These are phyloP conservation scores for Stictocephala bisonia DNA, from an alignment of 2,888 invertebrate genomes.

Conservation along the genomic window DNA sequence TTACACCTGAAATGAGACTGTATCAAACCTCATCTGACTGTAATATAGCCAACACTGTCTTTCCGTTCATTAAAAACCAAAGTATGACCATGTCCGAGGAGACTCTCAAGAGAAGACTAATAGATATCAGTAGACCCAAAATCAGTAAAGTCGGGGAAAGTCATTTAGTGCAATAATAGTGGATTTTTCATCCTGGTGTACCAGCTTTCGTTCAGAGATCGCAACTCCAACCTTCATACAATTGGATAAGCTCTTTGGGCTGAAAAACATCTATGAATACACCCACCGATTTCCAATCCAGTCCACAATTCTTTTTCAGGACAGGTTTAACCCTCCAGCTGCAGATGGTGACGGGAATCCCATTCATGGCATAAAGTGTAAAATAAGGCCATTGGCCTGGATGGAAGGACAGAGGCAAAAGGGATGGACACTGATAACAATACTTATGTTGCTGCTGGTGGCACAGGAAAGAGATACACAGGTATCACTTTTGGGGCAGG, in stretches of 20 bases:
- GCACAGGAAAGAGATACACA: background rate
- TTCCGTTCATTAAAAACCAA: background rate
- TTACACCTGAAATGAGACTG: background rate
- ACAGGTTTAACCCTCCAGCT: background rate
- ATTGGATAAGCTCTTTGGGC: no score
- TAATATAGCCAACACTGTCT: background rate
- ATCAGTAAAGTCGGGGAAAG: background rate
- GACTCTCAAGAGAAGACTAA: background rate
- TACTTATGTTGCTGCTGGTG: background rate
- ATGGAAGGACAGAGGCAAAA: constrained; percentile 4
- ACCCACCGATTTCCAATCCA: no score
- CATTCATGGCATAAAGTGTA: background rate
- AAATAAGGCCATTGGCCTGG: background rate
- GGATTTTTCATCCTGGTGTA: background rate
- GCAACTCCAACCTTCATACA: background rate
- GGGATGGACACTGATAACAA: background rate
- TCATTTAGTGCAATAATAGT: background rate
- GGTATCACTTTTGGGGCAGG: background rate
- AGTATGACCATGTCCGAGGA: background rate
- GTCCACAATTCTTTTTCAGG: no score
- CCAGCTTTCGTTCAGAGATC: background rate
- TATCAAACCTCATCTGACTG: background rate
- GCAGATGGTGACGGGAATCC: background rate
- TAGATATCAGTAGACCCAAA: background rate
- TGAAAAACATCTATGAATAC: no score